phyloP scores from a whole-genome alignment of 2,888 invertebrate species.

The Ptychoptera albimana region DNA sequence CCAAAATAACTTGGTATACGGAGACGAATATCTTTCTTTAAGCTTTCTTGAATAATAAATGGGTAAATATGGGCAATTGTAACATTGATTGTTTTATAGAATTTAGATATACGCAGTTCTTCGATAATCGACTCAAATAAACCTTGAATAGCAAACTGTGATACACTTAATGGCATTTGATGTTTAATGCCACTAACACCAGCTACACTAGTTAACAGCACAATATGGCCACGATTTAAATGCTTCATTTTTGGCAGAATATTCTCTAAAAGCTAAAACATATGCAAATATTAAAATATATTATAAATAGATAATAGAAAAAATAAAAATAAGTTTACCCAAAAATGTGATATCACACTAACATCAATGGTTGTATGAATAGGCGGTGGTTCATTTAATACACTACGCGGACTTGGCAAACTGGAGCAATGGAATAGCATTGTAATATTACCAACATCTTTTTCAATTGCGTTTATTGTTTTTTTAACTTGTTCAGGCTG shows the following conservation, averaged over 20 bases:
- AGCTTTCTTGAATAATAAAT: conserved; percentile 38
- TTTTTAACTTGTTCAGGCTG: conserved; percentile 33
- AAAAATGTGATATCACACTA: conserved; percentile 44
- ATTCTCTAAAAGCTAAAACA: conserved; percentile 37
- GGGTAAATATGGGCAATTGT: conserved; percentile 47
- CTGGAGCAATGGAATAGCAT: conserved; percentile 48
- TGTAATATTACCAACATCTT: conserved; percentile 39
- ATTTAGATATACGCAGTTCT: conserved; percentile 38
- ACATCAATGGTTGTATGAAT: conserved; percentile 39
- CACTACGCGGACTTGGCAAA: conserved; percentile 41
- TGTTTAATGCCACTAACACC: conserved; percentile 41
- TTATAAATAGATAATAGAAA: background rate
- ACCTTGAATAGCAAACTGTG: conserved; percentile 50
- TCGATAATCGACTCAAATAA: conserved; percentile 44
- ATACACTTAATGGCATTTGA: conserved; percentile 42
- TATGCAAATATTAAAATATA: conserved; percentile 1
- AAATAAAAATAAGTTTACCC: conserved; percentile 29
- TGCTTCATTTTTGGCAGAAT: conserved; percentile 44
- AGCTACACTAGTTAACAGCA: conserved; percentile 44
- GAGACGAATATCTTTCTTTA: conserved; percentile 36
- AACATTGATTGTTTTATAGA: conserved; percentile 36
- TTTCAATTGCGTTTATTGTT: conserved; percentile 32
- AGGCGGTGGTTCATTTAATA: conserved; percentile 35
- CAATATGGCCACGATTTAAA: conserved; percentile 41
- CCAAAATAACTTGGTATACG: conserved; percentile 50